phyloP scores from a whole-genome alignment of 2,113 vertebrate species.

The Ciconia stormi region DNA sequence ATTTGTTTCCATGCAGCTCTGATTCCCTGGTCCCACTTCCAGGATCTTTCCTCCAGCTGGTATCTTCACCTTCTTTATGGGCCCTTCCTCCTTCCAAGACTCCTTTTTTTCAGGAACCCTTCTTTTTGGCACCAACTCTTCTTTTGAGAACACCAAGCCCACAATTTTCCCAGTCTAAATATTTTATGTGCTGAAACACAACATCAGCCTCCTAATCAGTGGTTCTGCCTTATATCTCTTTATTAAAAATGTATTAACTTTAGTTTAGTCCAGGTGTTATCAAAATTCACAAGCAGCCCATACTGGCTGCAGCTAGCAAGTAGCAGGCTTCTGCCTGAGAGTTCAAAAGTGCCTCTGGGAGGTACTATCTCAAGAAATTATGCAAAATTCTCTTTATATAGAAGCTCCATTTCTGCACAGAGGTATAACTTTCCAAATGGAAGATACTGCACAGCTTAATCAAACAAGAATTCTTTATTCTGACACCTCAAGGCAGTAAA shows the following conservation, averaged over 20 bases:
- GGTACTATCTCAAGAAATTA: not conserved
- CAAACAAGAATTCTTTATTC: slow-evolving; percentile 72
- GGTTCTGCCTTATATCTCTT: not conserved
- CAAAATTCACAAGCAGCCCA: not conserved
- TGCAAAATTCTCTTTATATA: not conserved
- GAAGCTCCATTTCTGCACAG: not conserved
- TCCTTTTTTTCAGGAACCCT: not conserved
- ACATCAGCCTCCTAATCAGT: not conserved
- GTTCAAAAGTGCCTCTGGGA: not conserved
- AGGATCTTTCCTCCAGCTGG: not conserved
- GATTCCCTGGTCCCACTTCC: not conserved
- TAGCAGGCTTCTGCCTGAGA: not conserved
- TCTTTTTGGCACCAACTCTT: not conserved
- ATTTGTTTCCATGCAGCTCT: not conserved
- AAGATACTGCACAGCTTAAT: not conserved
- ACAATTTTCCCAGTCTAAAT: not conserved
- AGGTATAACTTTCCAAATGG: not conserved
- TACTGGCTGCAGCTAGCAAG: not conserved
- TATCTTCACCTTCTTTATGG: not conserved
- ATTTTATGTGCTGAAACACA: not conserved
- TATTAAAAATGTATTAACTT: not conserved
- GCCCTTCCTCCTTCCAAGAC: not conserved
- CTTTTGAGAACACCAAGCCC: not conserved
- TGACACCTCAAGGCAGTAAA: slow-evolving; percentile 60
- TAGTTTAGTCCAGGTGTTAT: not conserved